A percentile compares a stretch with the other conserved stretches of the same genome.
Evolutionary conservation across 2,888 invertebrate species (phyloP).

Genomic region (Caenorhabditis angaria): DNA sequence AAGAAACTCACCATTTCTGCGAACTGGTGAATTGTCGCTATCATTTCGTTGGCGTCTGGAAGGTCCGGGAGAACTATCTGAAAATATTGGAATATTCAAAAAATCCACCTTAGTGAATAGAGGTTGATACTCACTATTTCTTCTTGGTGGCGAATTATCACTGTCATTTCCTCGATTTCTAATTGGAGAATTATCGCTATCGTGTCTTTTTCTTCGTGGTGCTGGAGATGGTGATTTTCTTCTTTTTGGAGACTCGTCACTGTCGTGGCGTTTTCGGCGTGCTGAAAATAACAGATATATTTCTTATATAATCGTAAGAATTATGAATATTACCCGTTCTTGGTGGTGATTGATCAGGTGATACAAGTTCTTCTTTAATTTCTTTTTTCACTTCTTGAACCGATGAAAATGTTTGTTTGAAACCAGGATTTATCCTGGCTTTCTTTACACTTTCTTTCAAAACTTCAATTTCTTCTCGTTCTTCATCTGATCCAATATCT

Average conservation of each 20-base stretch:
- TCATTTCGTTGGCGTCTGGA: slow-evolving; percentile 17
- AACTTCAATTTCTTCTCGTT: slow-evolving; percentile 49
- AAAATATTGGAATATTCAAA: slow-evolving; percentile 20
- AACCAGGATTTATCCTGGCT: slow-evolving; percentile 35
- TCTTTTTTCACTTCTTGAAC: slow-evolving; percentile 20
- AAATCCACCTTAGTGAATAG: too few species aligned
- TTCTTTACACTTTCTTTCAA: slow-evolving; percentile 40
- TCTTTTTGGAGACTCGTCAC: slow-evolving; percentile 9
- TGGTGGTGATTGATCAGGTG: slow-evolving; percentile 22
- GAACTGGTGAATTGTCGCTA: slow-evolving; percentile 26
- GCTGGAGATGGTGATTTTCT: slow-evolving; percentile 10
- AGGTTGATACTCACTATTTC: not conserved
- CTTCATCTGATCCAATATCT: slow-evolving; percentile 45
- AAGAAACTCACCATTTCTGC: not conserved
- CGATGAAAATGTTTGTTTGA: slow-evolving; percentile 38
- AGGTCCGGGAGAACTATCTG: slow-evolving; percentile 26
- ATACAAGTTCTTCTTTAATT: slow-evolving; percentile 26
- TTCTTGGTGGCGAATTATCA: slow-evolving; percentile 32
- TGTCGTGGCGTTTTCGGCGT: not conserved
- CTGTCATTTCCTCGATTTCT: slow-evolving; percentile 14
- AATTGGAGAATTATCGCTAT: too few species aligned
- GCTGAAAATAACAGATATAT: not conserved
- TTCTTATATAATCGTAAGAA: not conserved
- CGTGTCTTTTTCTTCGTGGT: slow-evolving; percentile 13
- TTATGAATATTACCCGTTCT: slow-evolving; percentile 1